phyloP scores from a whole-genome alignment of 2,797 vertebrate species.

The Enteromius radiatus region DNA sequence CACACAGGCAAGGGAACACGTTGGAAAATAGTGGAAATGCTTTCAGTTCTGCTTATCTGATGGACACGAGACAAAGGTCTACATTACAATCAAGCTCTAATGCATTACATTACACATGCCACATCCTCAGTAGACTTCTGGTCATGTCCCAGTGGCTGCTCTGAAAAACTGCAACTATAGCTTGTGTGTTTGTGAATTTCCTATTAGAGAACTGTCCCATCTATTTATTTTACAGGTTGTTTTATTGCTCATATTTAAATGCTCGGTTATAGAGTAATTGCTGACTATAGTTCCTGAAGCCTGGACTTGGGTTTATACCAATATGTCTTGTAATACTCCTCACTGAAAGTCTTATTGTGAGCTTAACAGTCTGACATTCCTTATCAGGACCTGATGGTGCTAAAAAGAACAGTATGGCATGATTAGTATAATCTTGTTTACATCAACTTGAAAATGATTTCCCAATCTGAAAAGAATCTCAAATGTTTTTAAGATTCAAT shows the following conservation, averaged over 20 bases:
- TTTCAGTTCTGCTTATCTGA: conserved; percentile 60
- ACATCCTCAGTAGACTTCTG: conserved; percentile 38
- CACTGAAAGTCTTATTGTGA: conserved; percentile 34
- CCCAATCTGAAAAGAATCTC: neutral
- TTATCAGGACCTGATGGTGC: conserved; percentile 15
- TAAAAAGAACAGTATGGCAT: conserved; percentile 1
- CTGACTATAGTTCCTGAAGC: conserved; percentile 47
- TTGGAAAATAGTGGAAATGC: conserved; percentile 51
- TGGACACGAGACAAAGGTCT: conserved; percentile 55
- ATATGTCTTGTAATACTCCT: conserved; percentile 50
- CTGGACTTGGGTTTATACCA: conserved; percentile 47
- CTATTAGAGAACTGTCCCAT: conserved; percentile 56
- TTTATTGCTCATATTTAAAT: conserved; percentile 57
- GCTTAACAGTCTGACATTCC: conserved; percentile 23
- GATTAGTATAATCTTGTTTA: neutral
- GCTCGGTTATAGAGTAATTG: conserved; percentile 53
- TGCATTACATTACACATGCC: conserved; percentile 42
- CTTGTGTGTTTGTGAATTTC: conserved; percentile 57
- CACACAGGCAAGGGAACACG: conserved; percentile 38
- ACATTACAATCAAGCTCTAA: conserved; percentile 57
- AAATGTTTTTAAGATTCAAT: neutral
- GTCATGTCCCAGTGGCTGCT: conserved; percentile 42
- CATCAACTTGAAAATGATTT: neutral
- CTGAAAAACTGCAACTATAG: conserved; percentile 30
- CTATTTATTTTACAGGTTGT: conserved; percentile 63